These are phyloP conservation scores for Labia minor DNA, from an alignment of 2,888 invertebrate genomes.

Conservation along the genomic window DNA sequence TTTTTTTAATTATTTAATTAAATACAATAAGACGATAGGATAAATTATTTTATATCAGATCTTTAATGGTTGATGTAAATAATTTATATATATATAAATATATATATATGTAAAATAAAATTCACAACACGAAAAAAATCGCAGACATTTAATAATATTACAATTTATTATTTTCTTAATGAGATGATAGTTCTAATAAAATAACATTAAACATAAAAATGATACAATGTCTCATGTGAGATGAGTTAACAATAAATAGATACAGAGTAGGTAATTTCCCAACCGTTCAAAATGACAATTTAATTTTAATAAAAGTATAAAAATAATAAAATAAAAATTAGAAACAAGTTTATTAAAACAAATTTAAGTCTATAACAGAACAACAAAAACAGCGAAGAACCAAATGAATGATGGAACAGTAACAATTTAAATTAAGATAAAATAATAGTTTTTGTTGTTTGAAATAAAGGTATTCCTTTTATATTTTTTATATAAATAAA, in stretches of 20 bases:
- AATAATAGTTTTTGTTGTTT: neutral
- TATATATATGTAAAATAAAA: too few relatives aligned
- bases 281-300: neutral
- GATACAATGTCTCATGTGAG: neutral
- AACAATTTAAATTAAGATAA: constrained; percentile 1
- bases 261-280: neutral
- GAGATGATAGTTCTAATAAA: neutral
- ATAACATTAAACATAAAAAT: constrained; percentile 3
- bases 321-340: constrained; percentile 9
- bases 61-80: too few relatives aligned
- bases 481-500: constrained; percentile 9
- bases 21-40: neutral
- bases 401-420: neutral
- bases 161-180: neutral
- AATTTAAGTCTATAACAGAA: neutral
- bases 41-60: neutral
- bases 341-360: neutral
- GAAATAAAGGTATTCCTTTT: neutral
- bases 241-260: constrained; percentile 5
- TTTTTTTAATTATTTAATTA: neutral
- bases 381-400: neutral
- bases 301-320: neutral
- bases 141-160: neutral
- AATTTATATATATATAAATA: too few relatives aligned
- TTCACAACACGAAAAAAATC: constrained; percentile 7